These are phyloP conservation scores for Colaptes auratus DNA, from an alignment of 2,113 vertebrate genomes.

Conservation along the genomic window DNA sequence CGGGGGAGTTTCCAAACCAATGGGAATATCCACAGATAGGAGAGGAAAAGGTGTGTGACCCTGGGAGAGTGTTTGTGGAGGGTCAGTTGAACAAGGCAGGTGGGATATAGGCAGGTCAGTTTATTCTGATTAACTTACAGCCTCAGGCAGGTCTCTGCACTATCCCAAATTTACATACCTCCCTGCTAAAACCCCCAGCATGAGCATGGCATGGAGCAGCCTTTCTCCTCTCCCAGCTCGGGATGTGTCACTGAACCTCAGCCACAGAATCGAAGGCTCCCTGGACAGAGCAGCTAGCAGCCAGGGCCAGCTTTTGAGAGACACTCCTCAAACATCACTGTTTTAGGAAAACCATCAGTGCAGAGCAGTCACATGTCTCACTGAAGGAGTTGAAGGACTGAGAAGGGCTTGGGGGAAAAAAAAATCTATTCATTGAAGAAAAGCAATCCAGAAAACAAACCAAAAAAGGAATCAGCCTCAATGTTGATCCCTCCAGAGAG, in stretches of 20 bases:
- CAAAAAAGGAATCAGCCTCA: conserved; percentile 48
- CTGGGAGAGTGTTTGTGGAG: background rate
- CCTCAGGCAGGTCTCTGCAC: background rate
- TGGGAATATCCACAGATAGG: background rate
- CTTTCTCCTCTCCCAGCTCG: background rate
- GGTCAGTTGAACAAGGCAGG: background rate
- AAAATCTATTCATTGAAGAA: conserved; percentile 51
- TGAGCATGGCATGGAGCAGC: fast-evolving
- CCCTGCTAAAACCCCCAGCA: background rate
- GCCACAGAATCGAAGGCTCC: background rate
- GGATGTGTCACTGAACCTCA: background rate
- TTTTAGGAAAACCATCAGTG: conserved; percentile 64
- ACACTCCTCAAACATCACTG: conserved; percentile 43
- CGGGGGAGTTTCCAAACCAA: background rate
- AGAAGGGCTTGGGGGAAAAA: conserved; percentile 4
- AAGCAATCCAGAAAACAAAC: conserved; percentile 49
- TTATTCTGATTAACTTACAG: background rate
- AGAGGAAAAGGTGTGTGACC: background rate
- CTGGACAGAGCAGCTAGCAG: conserved; percentile 15
- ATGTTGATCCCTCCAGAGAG: background rate
- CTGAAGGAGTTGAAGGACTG: conserved; percentile 42
- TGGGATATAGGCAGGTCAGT: background rate
- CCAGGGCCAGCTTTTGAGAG: background rate
- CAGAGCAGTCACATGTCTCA: background rate
- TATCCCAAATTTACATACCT: background rate